Evolutionary conservation across 2,113 vertebrate species (phyloP).

Genomic region (Prochilodus magdalenae): DNA sequence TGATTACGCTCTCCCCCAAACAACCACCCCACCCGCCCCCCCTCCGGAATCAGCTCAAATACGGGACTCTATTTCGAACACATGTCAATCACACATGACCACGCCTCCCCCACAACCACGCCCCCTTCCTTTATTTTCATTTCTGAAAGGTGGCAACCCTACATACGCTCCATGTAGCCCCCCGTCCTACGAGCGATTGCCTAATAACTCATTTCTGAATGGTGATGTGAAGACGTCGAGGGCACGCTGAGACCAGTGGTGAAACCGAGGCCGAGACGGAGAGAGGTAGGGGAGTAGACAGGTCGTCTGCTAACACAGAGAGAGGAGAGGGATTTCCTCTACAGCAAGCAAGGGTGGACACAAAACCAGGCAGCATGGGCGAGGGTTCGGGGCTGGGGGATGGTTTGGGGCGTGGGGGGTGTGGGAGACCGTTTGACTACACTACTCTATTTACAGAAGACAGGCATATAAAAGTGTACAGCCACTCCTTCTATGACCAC

Average conservation of each 20-base stretch:
- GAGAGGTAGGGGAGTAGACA: conserved; percentile 43
- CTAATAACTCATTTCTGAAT: background rate
- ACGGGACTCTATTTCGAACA: too few relatives aligned
- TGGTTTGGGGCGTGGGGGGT: background rate
- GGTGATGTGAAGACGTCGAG: background rate
- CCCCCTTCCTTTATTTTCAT: too few relatives aligned
- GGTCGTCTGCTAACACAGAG: conserved; percentile 43
- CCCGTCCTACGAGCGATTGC: too few relatives aligned
- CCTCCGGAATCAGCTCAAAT: too few relatives aligned
- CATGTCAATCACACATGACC: too few relatives aligned
- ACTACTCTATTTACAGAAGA: conserved; percentile 63
- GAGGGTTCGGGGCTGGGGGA: background rate
- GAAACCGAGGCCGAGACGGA: background rate
- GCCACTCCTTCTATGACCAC: conserved; percentile 39
- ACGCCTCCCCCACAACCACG: too few relatives aligned
- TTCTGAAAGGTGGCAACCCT: too few relatives aligned
- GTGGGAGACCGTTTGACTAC: conserved; percentile 57
- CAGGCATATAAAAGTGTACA: conserved; percentile 58
- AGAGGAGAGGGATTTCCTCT: conserved; percentile 9
- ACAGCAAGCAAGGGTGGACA: conserved; percentile 46
- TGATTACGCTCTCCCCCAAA: too few relatives aligned
- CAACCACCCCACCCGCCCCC: too few relatives aligned
- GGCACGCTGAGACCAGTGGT: background rate
- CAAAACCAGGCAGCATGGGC: conserved; percentile 20
- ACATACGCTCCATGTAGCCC: too few relatives aligned